Conservation (phyloP, 2,797 vertebrate genomes). For the Steatocranus sp. region DNA sequence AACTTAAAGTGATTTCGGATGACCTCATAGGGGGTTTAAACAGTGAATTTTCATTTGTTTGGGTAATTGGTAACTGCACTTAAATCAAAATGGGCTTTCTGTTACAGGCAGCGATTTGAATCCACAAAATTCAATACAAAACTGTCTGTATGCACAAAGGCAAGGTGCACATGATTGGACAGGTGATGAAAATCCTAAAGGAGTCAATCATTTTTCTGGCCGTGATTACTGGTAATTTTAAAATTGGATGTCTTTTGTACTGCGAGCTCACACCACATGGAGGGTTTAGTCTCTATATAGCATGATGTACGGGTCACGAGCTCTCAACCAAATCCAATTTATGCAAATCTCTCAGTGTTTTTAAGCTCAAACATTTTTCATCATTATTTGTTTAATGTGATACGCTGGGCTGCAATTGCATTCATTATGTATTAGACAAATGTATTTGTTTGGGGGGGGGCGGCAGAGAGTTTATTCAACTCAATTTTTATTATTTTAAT, state of each 20-base stretch:
- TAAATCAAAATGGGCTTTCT: slow-evolving; percentile 11
- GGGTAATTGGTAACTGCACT: slow-evolving; percentile 4
- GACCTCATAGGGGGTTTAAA: background rate
- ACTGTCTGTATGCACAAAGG: slow-evolving; percentile 9
- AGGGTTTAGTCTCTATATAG: slow-evolving; percentile 13
- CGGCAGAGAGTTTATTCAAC: slow-evolving; percentile 37
- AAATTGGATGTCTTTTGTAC: slow-evolving; percentile 7
- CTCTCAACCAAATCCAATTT: slow-evolving; percentile 53
- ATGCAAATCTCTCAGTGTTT: slow-evolving; percentile 40
- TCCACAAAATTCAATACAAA: slow-evolving; percentile 12
- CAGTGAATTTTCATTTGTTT: slow-evolving; percentile 6
- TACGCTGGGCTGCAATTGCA: slow-evolving; percentile 16
- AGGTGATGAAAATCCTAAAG: background rate
- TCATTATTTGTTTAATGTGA: slow-evolving; percentile 54
- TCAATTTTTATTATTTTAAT: background rate
- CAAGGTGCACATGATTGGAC: background rate
- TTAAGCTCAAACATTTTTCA: slow-evolving; percentile 31
- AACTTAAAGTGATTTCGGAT: background rate
- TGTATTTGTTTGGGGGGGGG: slow-evolving; percentile 21
- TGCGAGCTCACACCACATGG: background rate
- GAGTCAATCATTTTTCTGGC: background rate
- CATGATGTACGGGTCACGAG: slow-evolving; percentile 19
- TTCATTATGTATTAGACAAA: slow-evolving; percentile 50
- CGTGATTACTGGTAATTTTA: background rate
- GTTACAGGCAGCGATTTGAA: background rate